Base-by-base conservation (phyloP, 2,113 vertebrate species). In the Xyrauchen texanus region DNA sequence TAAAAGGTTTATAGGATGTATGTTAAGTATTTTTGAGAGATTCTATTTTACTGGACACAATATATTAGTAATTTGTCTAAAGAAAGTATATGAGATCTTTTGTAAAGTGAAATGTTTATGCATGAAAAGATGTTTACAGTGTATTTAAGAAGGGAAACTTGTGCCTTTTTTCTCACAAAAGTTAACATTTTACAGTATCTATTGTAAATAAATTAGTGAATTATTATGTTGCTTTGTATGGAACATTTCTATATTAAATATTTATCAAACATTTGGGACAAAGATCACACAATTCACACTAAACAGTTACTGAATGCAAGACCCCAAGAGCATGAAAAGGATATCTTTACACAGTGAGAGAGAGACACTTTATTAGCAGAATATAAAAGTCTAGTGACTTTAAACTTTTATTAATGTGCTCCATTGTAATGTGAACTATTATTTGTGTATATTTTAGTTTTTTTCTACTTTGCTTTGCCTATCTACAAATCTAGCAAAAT, bases 31-130 rank as follows among this genome's bases (percentile, higher is more conserved):
- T 99, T 99, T 99, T 98, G 96, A 96, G 95, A 98, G 95, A 97
- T 95, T 99, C 95, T 99, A 98, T 98, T 99, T 99, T 99, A 96
- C 96, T 97, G 98, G 96, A 95, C 90, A 93, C 87, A 89, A 96
- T 97, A 99, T 97, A 98, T 98, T 97, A 98, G 95, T 99, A 98
- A 96, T 98, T 98, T 99, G 96, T 98, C 95, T 97, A 98, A 97
- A 96, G 95, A 82, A 61, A 85, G 70, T 78, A 68, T 81, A 76
- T 51, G 83, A 95, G 93, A 95, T 95, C 88, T 90, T 97, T 99
- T 98, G 97, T 99, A 99, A 96, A 95, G 96, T 98, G 94, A 96
- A 94, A 95, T 92, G 95, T 97, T 95, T 90, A 95, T 98, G 98
- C 97, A 99, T 99, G 95, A 98, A 93, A 92, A 92, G 91, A 94